Conservation (phyloP, 2,113 vertebrate genomes). For the Chamaea fasciata region DNA sequence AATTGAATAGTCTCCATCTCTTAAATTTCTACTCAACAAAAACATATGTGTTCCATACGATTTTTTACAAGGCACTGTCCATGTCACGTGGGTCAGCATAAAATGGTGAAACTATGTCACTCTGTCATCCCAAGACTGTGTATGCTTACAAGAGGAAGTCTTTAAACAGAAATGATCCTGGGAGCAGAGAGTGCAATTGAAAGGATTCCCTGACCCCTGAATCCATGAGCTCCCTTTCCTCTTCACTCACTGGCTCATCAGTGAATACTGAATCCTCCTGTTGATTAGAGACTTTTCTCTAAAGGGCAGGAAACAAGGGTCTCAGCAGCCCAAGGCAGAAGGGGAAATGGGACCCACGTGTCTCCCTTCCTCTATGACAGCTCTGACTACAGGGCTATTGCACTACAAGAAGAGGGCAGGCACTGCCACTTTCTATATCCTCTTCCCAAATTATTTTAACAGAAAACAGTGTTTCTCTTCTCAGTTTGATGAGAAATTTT, state of each 20-base stretch:
- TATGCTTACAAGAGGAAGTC: not conserved
- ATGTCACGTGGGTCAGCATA: not conserved
- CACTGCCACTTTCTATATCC: not conserved
- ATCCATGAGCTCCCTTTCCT: not conserved
- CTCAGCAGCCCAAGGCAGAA: not conserved
- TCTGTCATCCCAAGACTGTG: not conserved
- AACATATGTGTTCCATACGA: accelerated
- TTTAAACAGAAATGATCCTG: not conserved
- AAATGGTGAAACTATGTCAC: not conserved
- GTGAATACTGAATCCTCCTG: not conserved
- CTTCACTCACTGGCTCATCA: accelerated
- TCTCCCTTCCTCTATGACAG: not conserved
- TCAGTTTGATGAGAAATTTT: not conserved
- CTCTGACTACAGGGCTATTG: not conserved
- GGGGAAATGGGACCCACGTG: not conserved
- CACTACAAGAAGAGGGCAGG: not conserved
- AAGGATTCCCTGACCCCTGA: not conserved
- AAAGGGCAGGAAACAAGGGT: not conserved
- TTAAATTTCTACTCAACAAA: not conserved
- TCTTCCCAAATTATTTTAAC: not conserved
- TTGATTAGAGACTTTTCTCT: not conserved
- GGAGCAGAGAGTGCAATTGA: not conserved
- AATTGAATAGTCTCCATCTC: not conserved
- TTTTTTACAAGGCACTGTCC: not conserved
- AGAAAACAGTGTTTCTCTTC: not conserved